phyloP scores from a whole-genome alignment of 2,113 vertebrate genomes.

The Chloroceryle aenea region DNA sequence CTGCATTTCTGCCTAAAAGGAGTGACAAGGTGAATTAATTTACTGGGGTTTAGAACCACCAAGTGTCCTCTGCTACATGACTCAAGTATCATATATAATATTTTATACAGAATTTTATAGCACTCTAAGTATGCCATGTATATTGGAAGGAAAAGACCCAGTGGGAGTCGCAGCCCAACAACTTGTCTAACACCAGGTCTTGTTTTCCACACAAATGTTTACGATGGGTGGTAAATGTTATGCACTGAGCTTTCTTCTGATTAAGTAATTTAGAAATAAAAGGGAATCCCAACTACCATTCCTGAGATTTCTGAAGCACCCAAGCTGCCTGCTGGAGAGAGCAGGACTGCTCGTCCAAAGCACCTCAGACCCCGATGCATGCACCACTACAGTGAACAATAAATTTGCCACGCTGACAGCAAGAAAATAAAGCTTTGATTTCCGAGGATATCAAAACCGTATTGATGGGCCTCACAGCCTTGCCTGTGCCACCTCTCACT shows the following conservation, averaged over 20 bases:
- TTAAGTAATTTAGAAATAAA: not conserved
- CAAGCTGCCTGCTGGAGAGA: not conserved
- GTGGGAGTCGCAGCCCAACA: not conserved
- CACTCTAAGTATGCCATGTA: accelerated
- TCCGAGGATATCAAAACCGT: accelerated
- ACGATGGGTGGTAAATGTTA: not conserved
- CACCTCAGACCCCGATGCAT: accelerated
- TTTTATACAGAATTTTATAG: not conserved
- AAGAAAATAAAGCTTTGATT: not conserved
- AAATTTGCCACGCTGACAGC: not conserved
- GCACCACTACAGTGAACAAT: accelerated
- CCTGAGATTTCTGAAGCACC: not conserved
- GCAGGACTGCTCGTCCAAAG: accelerated
- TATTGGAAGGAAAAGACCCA: not conserved
- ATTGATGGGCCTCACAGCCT: no score
- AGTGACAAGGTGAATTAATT: constrained; percentile 45
- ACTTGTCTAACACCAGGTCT: not conserved
- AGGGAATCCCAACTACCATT: accelerated
- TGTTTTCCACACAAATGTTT: not conserved
- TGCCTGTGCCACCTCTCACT: not conserved
- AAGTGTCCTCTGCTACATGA: not conserved
- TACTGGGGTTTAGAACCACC: not conserved
- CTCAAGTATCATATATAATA: not conserved
- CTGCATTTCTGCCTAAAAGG: not conserved
- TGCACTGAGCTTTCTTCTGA: not conserved